Evolutionary conservation across 1,140 invertebrate species (phyloP).

Genomic region (Matsumurasca onukii): DNA sequence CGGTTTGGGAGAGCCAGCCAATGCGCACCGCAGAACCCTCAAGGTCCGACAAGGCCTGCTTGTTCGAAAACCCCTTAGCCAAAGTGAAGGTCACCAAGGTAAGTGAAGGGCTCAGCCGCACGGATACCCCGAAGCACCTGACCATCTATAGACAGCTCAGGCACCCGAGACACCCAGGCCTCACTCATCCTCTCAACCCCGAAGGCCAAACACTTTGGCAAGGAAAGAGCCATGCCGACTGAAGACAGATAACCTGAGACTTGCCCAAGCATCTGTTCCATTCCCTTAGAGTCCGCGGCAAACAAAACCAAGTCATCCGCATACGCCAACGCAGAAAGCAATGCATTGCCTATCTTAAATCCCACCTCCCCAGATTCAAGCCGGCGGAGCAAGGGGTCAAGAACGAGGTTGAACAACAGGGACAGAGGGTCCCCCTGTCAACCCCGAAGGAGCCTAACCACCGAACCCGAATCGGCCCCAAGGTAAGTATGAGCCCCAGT

Average conservation of each 20-base stretch:
- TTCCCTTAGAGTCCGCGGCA: not conserved
- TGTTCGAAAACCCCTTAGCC: not conserved
- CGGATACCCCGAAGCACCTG: not conserved
- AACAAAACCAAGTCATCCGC: not conserved
- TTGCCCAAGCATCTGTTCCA: not conserved
- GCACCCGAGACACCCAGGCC: not conserved
- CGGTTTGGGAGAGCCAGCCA: not conserved
- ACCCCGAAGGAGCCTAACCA: slow-evolving; percentile 30
- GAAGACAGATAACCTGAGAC: not conserved
- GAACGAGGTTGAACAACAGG: slow-evolving; percentile 44
- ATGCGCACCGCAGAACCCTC: not conserved
- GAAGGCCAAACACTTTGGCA: not conserved
- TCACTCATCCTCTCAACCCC: not conserved
- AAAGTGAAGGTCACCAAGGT: not conserved
- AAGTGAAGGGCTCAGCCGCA: not conserved
- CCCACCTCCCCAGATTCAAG: too few relatives aligned
- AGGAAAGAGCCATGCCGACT: not conserved
- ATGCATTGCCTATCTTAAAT: too few relatives aligned
- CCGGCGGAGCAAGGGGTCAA: slow-evolving; percentile 38
- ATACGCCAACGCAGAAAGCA: not conserved
- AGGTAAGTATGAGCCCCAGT: not conserved
- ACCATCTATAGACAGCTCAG: not conserved
- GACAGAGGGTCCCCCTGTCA: slow-evolving; percentile 46
- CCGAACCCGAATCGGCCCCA: not conserved
- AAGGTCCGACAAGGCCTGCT: not conserved